Evolutionary conservation across 2,113 vertebrate species (phyloP).

Genomic region (Fregetta grallaria): DNA sequence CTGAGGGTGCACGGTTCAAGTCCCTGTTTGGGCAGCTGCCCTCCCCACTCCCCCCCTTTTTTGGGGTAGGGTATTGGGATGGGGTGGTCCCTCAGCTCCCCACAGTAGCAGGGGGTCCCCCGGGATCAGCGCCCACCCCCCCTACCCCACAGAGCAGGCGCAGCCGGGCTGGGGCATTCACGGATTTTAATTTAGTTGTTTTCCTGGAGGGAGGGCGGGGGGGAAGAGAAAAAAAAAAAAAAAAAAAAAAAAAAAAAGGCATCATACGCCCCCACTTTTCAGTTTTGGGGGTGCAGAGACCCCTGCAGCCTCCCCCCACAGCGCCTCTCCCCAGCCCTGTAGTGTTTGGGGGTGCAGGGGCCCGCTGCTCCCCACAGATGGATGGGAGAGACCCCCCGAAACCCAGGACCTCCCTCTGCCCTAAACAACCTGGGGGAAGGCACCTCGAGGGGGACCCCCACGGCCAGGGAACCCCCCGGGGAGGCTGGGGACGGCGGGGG

Average conservation of each 20-base stretch:
- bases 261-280: background rate
- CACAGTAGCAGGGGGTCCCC: too few relatives aligned
- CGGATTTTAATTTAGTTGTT: conserved; percentile 75
- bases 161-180: conserved; percentile 56
- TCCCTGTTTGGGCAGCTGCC: too few relatives aligned
- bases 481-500: background rate
- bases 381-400: background rate
- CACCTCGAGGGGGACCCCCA: background rate
- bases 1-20: too few relatives aligned
- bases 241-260: conserved; percentile 60
- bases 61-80: too few relatives aligned
- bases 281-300: background rate
- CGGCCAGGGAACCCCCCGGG: background rate
- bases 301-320: background rate
- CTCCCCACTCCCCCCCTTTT: background rate
- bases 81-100: too few relatives aligned
- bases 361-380: background rate
- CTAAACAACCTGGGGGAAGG: conserved; percentile 11
- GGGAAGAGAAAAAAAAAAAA: conserved; percentile 23
- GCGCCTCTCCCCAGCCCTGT: background rate
- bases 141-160: background rate
- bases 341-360: background rate
- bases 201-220: conserved; percentile 24
- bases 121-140: accelerated
- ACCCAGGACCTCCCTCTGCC: background rate